These are phyloP conservation scores for Pardalotus punctatus DNA, from an alignment of 2,113 vertebrate species.

Conservation along the genomic window DNA sequence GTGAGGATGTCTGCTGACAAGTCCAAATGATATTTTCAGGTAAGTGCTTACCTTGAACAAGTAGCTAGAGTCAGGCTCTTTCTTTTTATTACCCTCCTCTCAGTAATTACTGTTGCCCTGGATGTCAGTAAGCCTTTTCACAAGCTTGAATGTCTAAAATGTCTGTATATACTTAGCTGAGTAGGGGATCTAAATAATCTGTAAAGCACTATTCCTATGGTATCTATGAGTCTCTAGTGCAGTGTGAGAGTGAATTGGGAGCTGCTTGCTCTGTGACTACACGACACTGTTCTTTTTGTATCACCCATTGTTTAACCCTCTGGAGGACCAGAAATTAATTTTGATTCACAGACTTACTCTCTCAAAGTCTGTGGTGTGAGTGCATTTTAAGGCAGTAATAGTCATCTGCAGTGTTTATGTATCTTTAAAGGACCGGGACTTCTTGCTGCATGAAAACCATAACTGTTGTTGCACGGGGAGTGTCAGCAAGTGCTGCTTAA, in stretches of 20 bases:
- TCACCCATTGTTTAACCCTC: conserved; percentile 3
- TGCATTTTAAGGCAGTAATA: not conserved
- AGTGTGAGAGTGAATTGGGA: not conserved
- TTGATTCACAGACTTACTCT: not conserved
- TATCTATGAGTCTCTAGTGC: not conserved
- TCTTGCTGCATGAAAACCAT: not conserved
- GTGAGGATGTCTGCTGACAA: conserved; percentile 54
- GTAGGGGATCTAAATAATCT: not conserved
- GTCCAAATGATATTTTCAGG: conserved; percentile 60
- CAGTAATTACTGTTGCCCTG: not conserved
- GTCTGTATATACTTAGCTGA: not conserved
- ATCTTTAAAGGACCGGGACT: not conserved
- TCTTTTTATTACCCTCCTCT: not conserved
- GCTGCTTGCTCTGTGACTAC: not conserved
- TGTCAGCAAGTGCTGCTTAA: not conserved
- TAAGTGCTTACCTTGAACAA: not conserved
- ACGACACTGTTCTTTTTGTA: not conserved
- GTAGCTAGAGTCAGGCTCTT: not conserved
- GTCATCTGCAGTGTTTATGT: not conserved
- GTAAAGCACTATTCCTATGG: not conserved
- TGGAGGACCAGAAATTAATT: not conserved
- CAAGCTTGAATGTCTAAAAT: not conserved
- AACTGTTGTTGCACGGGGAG: not conserved
- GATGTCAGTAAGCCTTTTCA: not conserved
- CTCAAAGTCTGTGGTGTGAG: not conserved